Base-by-base conservation (phyloP, 2,888 invertebrate species). In the Ophonus ardosiacus region DNA sequence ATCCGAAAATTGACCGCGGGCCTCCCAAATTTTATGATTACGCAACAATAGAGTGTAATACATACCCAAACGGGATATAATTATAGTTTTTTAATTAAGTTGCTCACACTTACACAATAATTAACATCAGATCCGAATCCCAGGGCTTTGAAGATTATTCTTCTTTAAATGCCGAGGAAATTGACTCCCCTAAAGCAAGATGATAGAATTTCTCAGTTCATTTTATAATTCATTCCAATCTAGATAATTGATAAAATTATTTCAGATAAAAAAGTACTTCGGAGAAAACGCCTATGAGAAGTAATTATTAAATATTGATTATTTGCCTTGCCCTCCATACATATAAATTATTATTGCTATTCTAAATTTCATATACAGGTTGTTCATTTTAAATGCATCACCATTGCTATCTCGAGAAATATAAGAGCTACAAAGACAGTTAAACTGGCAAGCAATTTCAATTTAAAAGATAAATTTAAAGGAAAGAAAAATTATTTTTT, bases 1-100 rank as follows among this genome's bases (percentile, higher is more conserved):
- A 71, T 61, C 61, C 74, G 59, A 76, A 82, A 76, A 61, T 83
- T 76, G 74, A 59, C 78, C 83, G 71, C 76, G 74, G 83, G 83
- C 71, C 31, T 68, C 40, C 21, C 61, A 40, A 17, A 40, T 76
- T 71, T 74, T 51, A n/a, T 24, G 8, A 21, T 83, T 83, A 71
- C 63, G 74, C 74, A 83, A 83, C 61, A 74, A 71, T 40, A 17
- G 21, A 81, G 13, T 83, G 78, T 78, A 81, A 81, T 21, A 81
- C 51, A 65, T 43, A 81, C 81, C 81, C 18, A 63, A 40, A 63
- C 40, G 18, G 80, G 63, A 40, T 63, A 65, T 81, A 81, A 63
- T 65, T 61, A 81, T 59, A 40, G 1, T 10, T 81, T 81, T 81
- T 40, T 81, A 81, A 81, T 81, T 81, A 40, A 17, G 31, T 31